Conservation (phyloP, 2,113 vertebrate genomes). For the Numenius arquata region DNA sequence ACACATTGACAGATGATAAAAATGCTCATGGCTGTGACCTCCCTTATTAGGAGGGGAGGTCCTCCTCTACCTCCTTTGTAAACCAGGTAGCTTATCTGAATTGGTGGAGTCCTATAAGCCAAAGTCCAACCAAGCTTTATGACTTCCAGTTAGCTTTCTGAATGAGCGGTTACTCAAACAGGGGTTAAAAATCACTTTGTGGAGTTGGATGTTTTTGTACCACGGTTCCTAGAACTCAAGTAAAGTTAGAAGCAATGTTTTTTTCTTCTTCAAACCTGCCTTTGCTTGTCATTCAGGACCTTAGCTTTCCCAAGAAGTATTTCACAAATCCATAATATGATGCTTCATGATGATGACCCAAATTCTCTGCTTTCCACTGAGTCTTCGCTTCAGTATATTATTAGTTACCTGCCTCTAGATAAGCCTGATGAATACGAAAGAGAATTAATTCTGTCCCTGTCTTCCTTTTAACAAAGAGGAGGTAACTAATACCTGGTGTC, state of each 20-base stretch:
- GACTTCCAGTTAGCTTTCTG: neutral
- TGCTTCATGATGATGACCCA: neutral
- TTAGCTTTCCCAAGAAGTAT: neutral
- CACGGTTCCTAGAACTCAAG: neutral
- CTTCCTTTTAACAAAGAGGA: neutral
- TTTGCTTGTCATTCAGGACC: neutral
- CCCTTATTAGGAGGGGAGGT: neutral
- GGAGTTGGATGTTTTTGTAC: neutral
- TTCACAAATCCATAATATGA: neutral
- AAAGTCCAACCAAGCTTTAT: conserved; percentile 1
- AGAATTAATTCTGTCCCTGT: neutral
- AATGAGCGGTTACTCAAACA: neutral
- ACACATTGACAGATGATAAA: neutral
- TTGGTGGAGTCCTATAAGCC: neutral
- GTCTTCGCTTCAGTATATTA: neutral
- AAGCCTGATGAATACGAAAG: neutral
- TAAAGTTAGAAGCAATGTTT: neutral
- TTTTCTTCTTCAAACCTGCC: neutral
- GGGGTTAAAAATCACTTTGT: neutral
- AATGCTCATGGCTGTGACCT: neutral
- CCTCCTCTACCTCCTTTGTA: neutral
- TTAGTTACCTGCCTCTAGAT: neutral
- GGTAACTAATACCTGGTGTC: neutral
- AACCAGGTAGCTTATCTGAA: neutral
- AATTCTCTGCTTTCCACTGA: neutral